Evolutionary conservation across 2,888 invertebrate genomes (phyloP), one percentile per base, ranked within the genome.

Genomic region (Lampropteryx suffumata): DNA sequence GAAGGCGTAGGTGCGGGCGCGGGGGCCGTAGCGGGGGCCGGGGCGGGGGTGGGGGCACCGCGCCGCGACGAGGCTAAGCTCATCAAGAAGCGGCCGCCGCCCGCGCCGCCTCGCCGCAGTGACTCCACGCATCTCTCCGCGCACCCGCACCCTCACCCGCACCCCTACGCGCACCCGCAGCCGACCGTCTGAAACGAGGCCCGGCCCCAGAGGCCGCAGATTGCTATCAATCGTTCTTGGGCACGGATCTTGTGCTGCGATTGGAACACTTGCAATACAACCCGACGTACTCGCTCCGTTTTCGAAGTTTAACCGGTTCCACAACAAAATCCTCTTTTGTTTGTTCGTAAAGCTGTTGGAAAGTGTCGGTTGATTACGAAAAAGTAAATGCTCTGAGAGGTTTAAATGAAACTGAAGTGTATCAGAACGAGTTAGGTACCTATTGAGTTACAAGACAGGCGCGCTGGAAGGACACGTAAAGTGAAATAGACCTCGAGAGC

Each of bases 101-200:
- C 97, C 1, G 97, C 97, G 26, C 97, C 97, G n/a, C 97, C 97
- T 1, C 95, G 96, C 64, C 92, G 97, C 55, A 95, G 96, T 73
- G 96, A 97, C 53, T 94, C 94, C 29, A 80, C 87, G 28, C 86
- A 85, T 51, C 65, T 79, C 11, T 67, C 73, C 7, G 60, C 74
- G 29, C 76, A 73, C 54, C 52, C 75, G 27, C 35, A 13, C 30
- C 45, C 72, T 24, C 73, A 67, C 44, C 53, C 69, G 7, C 67
- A 72, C 27, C 58, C 77, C 11, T 47, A 43, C 10, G 70, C 65
- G 41, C 84, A 82, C 53, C 82, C 84, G 48, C 84, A 82, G 56
- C 82, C 84, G 50, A 75, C 80, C 52, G 76, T 76, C 62, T 86
- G 71, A 82, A 58, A 59, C 9, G 43, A 54, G 50, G 27, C 46